phyloP scores from a whole-genome alignment of 2,113 vertebrate species.

The Gambusia holbrooki region DNA sequence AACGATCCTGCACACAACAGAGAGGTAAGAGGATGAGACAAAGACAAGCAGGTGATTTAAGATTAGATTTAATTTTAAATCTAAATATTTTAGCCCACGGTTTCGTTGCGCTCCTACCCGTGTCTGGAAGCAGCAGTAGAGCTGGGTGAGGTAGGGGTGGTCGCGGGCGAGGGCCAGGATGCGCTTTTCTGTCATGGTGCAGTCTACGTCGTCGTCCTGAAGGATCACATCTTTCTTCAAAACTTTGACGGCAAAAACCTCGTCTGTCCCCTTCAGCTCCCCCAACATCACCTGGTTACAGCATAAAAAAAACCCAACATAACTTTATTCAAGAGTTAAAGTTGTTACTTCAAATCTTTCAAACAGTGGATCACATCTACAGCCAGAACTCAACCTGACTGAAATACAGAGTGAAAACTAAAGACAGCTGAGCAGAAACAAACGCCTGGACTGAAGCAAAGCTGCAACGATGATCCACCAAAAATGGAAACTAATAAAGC shows the following conservation, averaged over 20 bases:
- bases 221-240: constrained; percentile 98
- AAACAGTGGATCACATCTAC: background rate
- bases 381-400: background rate
- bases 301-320: background rate
- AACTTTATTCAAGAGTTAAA: background rate
- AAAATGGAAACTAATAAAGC: background rate
- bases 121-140: constrained; percentile 99
- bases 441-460: background rate
- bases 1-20: constrained; percentile 86
- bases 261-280: constrained; percentile 94
- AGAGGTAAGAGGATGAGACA: background rate
- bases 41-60: background rate
- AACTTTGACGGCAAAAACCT: constrained; percentile 98
- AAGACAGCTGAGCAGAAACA: background rate
- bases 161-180: constrained; percentile 94
- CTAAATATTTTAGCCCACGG: too few species aligned
- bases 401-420: background rate
- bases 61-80: too few species aligned
- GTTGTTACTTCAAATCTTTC: background rate
- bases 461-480: background rate
- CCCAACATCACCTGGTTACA: constrained; percentile 92
- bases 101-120: constrained; percentile 79
- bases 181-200: constrained; percentile 98
- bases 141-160: constrained; percentile 97
- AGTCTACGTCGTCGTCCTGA: constrained; percentile 97